phyloP scores from a whole-genome alignment of 2,113 vertebrate genomes.

The Diadophis punctatus region DNA sequence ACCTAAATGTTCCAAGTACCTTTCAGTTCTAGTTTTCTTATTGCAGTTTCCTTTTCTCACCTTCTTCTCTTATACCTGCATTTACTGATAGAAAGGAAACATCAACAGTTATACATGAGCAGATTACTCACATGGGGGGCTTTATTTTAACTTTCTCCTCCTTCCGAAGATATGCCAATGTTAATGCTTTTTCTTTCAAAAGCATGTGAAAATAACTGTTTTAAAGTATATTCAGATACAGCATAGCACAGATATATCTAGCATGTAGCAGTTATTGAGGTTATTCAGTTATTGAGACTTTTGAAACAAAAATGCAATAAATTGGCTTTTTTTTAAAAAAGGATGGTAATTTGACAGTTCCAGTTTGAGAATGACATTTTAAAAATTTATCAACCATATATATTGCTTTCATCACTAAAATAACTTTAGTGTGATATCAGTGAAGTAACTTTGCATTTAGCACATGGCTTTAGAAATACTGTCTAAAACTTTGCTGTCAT shows the following conservation, averaged over 20 bases:
- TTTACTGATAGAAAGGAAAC: background rate
- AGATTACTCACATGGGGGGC: background rate
- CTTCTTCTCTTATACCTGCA: background rate
- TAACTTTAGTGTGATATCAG: background rate
- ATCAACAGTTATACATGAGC: background rate
- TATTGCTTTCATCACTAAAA: background rate
- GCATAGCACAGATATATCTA: background rate
- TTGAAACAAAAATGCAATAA: background rate
- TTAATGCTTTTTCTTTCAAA: background rate
- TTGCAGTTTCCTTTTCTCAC: background rate
- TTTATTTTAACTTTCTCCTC: background rate
- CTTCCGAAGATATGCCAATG: background rate
- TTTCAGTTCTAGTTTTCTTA: background rate
- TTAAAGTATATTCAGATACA: background rate
- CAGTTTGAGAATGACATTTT: background rate
- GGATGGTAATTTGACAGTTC: background rate
- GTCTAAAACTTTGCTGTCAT: background rate
- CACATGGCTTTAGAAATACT: background rate
- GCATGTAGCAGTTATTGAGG: background rate
- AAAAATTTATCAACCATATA: background rate
- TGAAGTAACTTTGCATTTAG: background rate
- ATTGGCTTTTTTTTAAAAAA: background rate
- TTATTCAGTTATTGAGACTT: background rate
- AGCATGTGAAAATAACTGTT: background rate
- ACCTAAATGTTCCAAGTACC: background rate